Base-by-base conservation (phyloP, 2,888 invertebrate species). In the Folsomia candida region DNA sequence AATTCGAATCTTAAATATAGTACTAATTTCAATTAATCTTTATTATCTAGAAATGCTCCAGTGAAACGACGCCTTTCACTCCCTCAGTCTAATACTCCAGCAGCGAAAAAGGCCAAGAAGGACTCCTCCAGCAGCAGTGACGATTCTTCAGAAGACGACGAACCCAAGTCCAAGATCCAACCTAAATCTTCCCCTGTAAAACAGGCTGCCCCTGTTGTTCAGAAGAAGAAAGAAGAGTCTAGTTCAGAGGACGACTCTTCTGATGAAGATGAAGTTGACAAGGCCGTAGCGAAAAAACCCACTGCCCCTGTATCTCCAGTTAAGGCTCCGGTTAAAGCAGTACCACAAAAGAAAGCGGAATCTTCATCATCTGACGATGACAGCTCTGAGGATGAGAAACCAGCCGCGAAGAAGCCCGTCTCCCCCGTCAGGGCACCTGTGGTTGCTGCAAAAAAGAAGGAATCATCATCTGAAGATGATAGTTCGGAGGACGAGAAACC, bases 281-380 rank as follows among this genome's bases (percentile, higher is more conserved):
- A 27, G 81, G 81, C 29, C 81, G 81, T 18, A 81, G 81, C 37
- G 4, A 37, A 37, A 37, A 59, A 81, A 82, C 18, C 83, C 24
- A 70, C 72, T 69, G 68, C 65, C 64, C 51, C 70, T 60, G 63
- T 62, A 57, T 67, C 70, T 1, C 27, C 51, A 22, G 26, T 26
- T 58, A 67, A 74, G 37, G 37, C 14, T 37, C 37, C 37, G 14
- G 37, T 37, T 22, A 72, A 73, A 69, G 81, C 61, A 51, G 51
- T 51, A 20, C 59, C 62, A 26, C 51, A 37, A 54, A 72, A 72
- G 37, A 68, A 67, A 25, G 9, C 37, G 37, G 51, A 51, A 25
- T 68, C 74, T 4, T 67, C 69, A 14, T 68, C 67, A 24, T 59
- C 63, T 14, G 11, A 2, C 0, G 72, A 72, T 37, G 72, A 72